Evolutionary conservation across 2,113 vertebrate species (phyloP).

Genomic region (Notothenia rossii): DNA sequence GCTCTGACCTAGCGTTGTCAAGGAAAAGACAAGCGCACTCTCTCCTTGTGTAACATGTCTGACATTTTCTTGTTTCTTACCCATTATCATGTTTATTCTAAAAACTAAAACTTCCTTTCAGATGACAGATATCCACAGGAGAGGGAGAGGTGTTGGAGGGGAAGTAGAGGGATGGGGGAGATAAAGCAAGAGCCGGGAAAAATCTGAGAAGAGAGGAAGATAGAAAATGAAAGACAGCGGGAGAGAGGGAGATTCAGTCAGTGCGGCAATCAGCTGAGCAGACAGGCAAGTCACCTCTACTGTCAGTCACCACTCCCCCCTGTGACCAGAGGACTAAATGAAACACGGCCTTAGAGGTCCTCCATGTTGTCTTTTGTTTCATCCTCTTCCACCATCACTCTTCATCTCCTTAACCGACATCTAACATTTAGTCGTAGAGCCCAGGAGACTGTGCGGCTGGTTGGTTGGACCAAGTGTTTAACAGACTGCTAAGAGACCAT

Average conservation of each 20-base stretch:
- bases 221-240: conserved; percentile 7
- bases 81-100: conserved; percentile 51
- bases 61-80: conserved; percentile 43
- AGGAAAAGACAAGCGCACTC: conserved; percentile 15
- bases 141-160: not conserved
- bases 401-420: conserved; percentile 62
- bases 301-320: conserved; percentile 71
- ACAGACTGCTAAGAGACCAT: conserved; percentile 46
- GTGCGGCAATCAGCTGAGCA: conserved; percentile 60
- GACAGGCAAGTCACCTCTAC: conserved; percentile 77
- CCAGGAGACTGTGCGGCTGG: conserved; percentile 25
- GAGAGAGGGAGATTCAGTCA: conserved; percentile 42
- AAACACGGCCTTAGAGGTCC: conserved; percentile 71
- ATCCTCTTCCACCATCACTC: conserved; percentile 62
- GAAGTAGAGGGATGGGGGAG: not conserved
- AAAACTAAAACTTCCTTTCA: conserved; percentile 23
- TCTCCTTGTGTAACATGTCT: conserved; percentile 16
- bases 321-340: conserved; percentile 72
- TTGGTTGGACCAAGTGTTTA: not conserved
- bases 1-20: conserved; percentile 34
- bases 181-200: conserved; percentile 1
- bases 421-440: conserved; percentile 40
- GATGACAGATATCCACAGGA: conserved; percentile 38
- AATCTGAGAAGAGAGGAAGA: conserved; percentile 11
- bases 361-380: conserved; percentile 64